Conservation (phyloP, 2,888 invertebrate genomes). For the Drosophila neutralis region DNA sequence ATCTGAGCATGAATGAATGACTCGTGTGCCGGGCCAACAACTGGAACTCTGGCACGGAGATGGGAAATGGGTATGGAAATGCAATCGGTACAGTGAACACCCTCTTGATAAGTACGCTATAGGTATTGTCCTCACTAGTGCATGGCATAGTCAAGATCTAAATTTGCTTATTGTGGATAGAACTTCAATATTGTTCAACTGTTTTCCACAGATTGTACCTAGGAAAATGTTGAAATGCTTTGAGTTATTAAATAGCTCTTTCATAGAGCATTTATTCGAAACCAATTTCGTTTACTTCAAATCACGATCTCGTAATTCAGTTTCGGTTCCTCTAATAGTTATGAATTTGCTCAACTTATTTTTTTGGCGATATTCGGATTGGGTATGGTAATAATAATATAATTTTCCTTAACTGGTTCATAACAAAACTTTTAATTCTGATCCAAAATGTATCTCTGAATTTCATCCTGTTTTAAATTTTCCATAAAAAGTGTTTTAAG, state of each 20-base stretch:
- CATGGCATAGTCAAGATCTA: no score
- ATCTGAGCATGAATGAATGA: constrained; percentile 65
- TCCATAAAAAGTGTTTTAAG: no score
- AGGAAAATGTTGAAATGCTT: background rate
- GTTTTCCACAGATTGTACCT: background rate
- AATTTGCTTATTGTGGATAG: background rate
- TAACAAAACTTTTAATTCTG: no score
- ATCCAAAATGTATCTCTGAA: no score
- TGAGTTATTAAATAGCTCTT: background rate
- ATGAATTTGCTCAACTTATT: background rate
- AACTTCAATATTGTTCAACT: background rate
- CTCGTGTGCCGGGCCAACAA: constrained; percentile 45
- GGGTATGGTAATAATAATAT: no score
- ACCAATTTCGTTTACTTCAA: background rate
- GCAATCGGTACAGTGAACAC: constrained; percentile 3
- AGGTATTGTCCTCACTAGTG: no score
- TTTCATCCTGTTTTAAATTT: no score
- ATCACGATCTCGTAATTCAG: background rate
- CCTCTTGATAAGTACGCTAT: background rate
- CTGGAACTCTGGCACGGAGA: constrained; percentile 33
- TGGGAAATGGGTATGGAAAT: background rate
- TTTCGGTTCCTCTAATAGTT: background rate
- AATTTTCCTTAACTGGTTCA: no score
- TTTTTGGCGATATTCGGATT: background rate
- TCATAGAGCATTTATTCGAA: background rate